Evolutionary conservation across 2,113 vertebrate genomes (phyloP).

Genomic region (Stegastes partitus): DNA sequence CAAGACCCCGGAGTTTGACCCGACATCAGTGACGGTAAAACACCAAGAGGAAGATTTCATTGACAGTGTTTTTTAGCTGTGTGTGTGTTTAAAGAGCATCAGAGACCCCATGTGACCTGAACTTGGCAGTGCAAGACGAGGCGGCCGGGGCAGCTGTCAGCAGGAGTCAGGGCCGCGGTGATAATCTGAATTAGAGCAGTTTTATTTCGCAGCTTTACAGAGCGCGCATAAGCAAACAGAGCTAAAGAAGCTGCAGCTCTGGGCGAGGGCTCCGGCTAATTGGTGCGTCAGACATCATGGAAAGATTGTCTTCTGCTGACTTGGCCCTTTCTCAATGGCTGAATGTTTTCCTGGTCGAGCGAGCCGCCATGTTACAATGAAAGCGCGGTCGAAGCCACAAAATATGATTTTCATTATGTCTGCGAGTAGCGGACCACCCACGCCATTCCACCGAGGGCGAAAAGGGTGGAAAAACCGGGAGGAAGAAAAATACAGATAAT

Average conservation of each 20-base stretch:
- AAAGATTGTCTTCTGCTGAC: constrained; percentile 68
- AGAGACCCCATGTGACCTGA: constrained; percentile 73
- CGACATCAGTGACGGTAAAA: constrained; percentile 89
- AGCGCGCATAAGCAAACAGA: not conserved
- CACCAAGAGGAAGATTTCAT: not conserved
- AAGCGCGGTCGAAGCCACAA: constrained; percentile 65
- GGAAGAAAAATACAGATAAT: constrained; percentile 71
- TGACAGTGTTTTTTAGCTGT: not conserved
- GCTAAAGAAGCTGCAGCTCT: constrained; percentile 16
- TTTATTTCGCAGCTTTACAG: constrained; percentile 5
- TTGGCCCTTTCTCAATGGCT: constrained; percentile 63
- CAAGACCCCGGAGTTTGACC: constrained; percentile 87
- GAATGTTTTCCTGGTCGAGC: constrained; percentile 60
- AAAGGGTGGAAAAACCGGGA: constrained; percentile 50
- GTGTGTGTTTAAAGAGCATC: constrained; percentile 51
- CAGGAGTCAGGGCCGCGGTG: not conserved
- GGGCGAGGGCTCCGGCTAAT: constrained; percentile 12
- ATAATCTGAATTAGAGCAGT: not conserved
- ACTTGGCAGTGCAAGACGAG: constrained; percentile 55
- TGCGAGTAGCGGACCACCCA: constrained; percentile 77
- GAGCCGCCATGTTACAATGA: constrained; percentile 60
- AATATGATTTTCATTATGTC: constrained; percentile 81
- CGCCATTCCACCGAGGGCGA: constrained; percentile 50
- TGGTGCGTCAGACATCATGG: constrained; percentile 58
- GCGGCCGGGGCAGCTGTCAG: not conserved